phyloP scores from a whole-genome alignment of 2,797 vertebrate species.

The Arvicola amphibius region DNA sequence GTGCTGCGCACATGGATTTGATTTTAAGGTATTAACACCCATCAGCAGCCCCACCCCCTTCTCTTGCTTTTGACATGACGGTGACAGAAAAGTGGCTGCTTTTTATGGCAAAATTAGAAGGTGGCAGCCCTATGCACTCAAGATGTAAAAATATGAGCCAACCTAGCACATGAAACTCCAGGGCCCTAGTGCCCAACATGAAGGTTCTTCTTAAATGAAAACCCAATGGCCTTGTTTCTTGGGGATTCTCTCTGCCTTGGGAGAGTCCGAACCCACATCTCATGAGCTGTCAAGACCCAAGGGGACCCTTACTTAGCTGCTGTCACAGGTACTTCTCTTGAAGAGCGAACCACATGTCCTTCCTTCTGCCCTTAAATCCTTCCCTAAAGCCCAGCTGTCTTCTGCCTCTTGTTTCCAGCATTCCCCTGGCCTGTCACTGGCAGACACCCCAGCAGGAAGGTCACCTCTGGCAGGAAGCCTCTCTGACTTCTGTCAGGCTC shows the following conservation, averaged over 20 bases:
- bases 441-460: neutral
- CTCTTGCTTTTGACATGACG: too few species aligned
- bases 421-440: neutral
- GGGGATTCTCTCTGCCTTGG: neutral
- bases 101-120: neutral
- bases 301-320: neutral
- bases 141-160: neutral
- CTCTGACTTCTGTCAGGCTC: neutral
- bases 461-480: neutral
- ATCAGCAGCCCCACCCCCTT: too few species aligned
- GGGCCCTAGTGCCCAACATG: neutral
- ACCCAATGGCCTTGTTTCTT: neutral
- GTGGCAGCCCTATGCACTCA: neutral
- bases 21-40: neutral
- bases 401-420: neutral
- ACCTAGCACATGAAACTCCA: neutral
- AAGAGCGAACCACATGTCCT: neutral
- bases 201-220: neutral
- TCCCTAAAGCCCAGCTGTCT: neutral
- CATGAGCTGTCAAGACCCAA: neutral
- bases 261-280: neutral
- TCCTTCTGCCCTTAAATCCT: neutral
- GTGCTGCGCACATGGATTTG: neutral
- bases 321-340: neutral
- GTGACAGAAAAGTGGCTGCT: too few species aligned